phyloP scores from a whole-genome alignment of 2,797 vertebrate species.

The Harpagifer antarcticus region DNA sequence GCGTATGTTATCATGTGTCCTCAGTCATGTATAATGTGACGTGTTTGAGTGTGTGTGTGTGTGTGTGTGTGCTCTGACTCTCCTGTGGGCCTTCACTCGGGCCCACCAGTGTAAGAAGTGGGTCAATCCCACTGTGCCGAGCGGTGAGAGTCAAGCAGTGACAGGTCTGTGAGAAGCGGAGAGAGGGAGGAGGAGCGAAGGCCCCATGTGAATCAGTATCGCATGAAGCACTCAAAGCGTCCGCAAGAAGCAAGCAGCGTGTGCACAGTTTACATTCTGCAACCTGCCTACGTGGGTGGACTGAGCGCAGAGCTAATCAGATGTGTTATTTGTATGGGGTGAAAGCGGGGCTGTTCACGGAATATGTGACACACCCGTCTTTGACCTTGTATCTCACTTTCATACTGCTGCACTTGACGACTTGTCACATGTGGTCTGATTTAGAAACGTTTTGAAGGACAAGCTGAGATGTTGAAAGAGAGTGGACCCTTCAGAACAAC shows the following conservation, averaged over 20 bases:
- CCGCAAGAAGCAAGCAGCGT: slow-evolving; percentile 34
- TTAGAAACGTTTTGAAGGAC: slow-evolving; percentile 58
- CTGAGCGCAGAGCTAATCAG: slow-evolving; percentile 71
- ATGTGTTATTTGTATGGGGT: slow-evolving; percentile 71
- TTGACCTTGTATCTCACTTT: slow-evolving; percentile 69
- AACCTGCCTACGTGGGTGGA: slow-evolving; percentile 72
- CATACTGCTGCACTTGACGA: slow-evolving; percentile 41
- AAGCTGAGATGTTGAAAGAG: slow-evolving; percentile 9
- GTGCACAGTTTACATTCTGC: slow-evolving; percentile 26
- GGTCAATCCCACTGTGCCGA: slow-evolving; percentile 67
- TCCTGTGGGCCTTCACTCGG: slow-evolving; percentile 46
- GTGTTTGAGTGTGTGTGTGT: neutral
- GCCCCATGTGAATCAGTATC: slow-evolving; percentile 45
- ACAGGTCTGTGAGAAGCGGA: slow-evolving; percentile 56
- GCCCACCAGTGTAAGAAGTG: slow-evolving; percentile 71
- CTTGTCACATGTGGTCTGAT: slow-evolving; percentile 53
- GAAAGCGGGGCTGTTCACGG: slow-evolving; percentile 55
- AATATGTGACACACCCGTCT: slow-evolving; percentile 56
- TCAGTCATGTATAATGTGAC: slow-evolving; percentile 32
- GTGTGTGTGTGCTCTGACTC: slow-evolving; percentile 12
- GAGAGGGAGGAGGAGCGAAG: slow-evolving; percentile 40
- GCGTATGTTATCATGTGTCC: slow-evolving; percentile 25
- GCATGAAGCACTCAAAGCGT: slow-evolving; percentile 44
- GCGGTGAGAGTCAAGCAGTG: slow-evolving; percentile 49
- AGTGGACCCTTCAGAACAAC: neutral